phyloP scores from a whole-genome alignment of 2,113 vertebrate species.

The Hystrix brachyura region DNA sequence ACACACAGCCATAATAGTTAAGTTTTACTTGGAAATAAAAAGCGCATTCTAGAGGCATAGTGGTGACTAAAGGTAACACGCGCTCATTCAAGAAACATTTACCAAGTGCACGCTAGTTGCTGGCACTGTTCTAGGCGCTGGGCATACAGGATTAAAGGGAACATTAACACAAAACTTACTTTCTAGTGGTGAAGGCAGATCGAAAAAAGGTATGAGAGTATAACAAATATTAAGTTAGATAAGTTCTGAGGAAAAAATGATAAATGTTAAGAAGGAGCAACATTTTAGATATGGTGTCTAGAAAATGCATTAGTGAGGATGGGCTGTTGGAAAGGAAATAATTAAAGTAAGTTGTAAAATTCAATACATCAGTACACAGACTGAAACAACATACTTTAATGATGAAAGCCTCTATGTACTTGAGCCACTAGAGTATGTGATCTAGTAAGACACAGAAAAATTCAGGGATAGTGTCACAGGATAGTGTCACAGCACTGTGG shows the following conservation, averaged over 20 bases:
- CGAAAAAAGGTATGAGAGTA: neutral
- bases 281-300: neutral
- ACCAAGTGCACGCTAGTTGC: neutral
- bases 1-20: neutral
- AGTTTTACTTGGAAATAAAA: conserved; percentile 26
- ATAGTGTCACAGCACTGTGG: too few species aligned
- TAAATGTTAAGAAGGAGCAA: neutral
- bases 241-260: neutral
- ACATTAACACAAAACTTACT: neutral
- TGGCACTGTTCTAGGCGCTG: neutral
- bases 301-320: neutral
- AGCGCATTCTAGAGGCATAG: neutral
- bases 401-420: neutral
- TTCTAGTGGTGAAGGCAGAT: neutral
- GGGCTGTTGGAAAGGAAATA: neutral
- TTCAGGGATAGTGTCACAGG: too few species aligned
- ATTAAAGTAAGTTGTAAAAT: neutral
- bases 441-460: neutral
- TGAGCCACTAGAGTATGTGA: neutral
- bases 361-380: neutral
- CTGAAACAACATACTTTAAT: neutral
- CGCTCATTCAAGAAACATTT: neutral
- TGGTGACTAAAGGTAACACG: neutral
- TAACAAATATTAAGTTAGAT: neutral
- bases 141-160: neutral